phyloP scores from a whole-genome alignment of 2,113 vertebrate genomes.

The Myiozetetes cayanensis region DNA sequence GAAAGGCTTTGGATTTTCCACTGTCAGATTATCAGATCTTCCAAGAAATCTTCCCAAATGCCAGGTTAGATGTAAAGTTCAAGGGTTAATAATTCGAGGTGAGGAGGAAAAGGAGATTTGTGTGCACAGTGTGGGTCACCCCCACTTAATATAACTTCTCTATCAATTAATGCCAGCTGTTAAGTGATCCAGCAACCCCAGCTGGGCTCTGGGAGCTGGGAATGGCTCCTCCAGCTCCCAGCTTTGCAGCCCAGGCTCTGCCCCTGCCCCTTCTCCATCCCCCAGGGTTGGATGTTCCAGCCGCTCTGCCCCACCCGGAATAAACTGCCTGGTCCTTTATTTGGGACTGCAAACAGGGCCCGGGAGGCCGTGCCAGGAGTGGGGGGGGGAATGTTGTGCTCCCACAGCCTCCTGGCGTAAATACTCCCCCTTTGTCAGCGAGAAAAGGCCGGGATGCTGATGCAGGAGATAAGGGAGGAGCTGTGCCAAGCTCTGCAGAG shows the following conservation, averaged over 20 bases:
- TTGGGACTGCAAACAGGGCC: not conserved
- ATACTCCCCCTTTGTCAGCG: slow-evolving; percentile 33
- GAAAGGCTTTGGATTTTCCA: not conserved
- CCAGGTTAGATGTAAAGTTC: fast-evolving
- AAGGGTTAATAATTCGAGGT: fast-evolving
- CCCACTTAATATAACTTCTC: not conserved
- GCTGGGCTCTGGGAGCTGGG: not conserved
- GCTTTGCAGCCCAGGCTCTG: not conserved
- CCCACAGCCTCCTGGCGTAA: slow-evolving; percentile 7
- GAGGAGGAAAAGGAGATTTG: not conserved
- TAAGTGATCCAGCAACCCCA: not conserved
- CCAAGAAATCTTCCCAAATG: not conserved
- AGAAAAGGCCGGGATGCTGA: slow-evolving; percentile 19
- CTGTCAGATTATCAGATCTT: not conserved
- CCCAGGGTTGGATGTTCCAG: not conserved
- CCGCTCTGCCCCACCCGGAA: not conserved
- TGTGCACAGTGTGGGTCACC: not conserved
- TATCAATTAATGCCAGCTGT: fast-evolving
- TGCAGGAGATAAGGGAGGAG: slow-evolving; percentile 33
- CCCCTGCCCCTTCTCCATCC: not conserved
- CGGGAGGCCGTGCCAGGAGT: not conserved
- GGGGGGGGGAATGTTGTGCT: not conserved
- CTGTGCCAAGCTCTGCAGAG: not conserved
- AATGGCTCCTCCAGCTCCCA: not conserved
- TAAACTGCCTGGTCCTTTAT: not conserved